Evolutionary conservation across 2,888 invertebrate species (phyloP).

Genomic region (Crossocerus cetratus): DNA sequence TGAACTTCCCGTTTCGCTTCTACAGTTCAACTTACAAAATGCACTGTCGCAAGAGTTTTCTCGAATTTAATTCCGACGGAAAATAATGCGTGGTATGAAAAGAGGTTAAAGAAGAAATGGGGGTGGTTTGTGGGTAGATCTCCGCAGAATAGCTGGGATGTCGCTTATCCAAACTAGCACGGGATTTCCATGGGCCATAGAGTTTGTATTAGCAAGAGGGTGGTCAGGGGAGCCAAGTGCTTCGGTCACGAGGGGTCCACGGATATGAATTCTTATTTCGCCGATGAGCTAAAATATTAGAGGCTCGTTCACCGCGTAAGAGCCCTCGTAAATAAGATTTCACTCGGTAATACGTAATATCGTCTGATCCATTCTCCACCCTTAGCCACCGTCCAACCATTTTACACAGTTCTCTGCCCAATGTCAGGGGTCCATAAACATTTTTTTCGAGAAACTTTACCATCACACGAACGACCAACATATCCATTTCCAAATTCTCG

Average conservation of each 20-base stretch:
- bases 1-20: not conserved
- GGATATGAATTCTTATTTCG: slow-evolving; percentile 72
- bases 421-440: too few species aligned
- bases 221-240: not conserved
- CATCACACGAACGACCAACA: too few species aligned
- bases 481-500: too few species aligned
- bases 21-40: not conserved
- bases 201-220: slow-evolving; percentile 11
- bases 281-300: slow-evolving; percentile 73
- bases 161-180: slow-evolving; percentile 2
- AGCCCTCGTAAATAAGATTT: slow-evolving; percentile 62
- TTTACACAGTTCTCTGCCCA: slow-evolving; percentile 68
- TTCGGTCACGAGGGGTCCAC: slow-evolving; percentile 39
- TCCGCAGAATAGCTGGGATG: slow-evolving; percentile 20
- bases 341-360: slow-evolving; percentile 43
- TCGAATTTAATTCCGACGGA: too few species aligned
- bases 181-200: slow-evolving; percentile 37
- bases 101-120: not conserved
- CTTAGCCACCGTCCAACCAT: slow-evolving; percentile 64
- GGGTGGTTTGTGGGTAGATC: slow-evolving; percentile 18
- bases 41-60: too few species aligned
- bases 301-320: slow-evolving; percentile 35
- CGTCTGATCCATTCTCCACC: slow-evolving; percentile 59
- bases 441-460: too few species aligned
- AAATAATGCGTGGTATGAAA: not conserved